A percentile compares a stretch with the other conserved stretches of the same genome.
Conservation (phyloP, 1,140 invertebrate genomes). For the Calephelis nemesis region DNA sequence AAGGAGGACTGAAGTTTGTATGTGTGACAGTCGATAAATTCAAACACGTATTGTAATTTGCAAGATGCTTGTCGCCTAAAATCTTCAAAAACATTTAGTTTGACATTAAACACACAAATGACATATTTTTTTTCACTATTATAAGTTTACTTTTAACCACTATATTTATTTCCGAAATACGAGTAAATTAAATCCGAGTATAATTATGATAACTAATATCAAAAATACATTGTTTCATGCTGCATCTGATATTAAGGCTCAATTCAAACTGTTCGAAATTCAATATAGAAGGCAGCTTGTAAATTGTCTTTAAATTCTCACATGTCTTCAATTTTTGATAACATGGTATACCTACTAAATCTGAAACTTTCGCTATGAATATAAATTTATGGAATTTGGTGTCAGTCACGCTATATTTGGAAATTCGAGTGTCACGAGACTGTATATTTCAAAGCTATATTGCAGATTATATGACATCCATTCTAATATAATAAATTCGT, state of each 20-base stretch:
- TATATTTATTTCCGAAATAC: no score
- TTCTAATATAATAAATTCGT: no score
- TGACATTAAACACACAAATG: no score
- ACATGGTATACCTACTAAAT: slow-evolving; percentile 6
- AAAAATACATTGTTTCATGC: not conserved
- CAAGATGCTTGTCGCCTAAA: no score
- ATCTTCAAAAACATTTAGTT: no score
- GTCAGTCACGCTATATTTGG: slow-evolving; percentile 20
- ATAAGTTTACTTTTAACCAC: no score
- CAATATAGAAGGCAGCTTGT: not conserved
- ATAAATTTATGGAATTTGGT: not conserved
- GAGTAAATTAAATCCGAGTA: no score
- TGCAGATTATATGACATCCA: not conserved
- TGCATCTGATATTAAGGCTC: slow-evolving; percentile 1
- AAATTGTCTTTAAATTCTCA: slow-evolving; percentile 5
- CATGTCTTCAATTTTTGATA: slow-evolving; percentile 12
- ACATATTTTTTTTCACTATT: no score
- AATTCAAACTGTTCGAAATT: slow-evolving; percentile 4
- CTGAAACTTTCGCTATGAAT: not conserved
- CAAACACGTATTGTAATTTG: no score
- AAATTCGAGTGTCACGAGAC: not conserved
- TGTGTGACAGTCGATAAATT: no score
- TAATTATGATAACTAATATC: no score
- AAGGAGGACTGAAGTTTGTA: no score
- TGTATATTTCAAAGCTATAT: not conserved